These are phyloP conservation scores for Hylyphantes graminicola DNA, from an alignment of 1,140 invertebrate genomes.

Conservation along the genomic window DNA sequence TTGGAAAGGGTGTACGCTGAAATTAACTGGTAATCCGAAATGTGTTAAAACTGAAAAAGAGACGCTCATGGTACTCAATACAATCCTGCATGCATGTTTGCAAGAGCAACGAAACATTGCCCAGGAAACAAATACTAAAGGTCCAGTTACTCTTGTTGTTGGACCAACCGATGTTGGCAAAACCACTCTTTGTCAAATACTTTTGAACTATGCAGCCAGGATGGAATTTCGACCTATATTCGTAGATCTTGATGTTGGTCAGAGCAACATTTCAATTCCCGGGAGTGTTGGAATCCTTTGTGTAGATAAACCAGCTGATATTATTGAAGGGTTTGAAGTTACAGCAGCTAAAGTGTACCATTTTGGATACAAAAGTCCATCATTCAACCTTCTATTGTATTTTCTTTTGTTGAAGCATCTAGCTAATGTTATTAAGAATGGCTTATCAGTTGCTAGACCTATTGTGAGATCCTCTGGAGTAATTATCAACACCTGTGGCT, in stretches of 20 bases:
- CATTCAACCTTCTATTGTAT: slow-evolving; percentile 84
- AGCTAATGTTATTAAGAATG: slow-evolving; percentile 80
- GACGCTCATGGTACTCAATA: slow-evolving; percentile 93
- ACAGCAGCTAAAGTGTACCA: slow-evolving; percentile 92
- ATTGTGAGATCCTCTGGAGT: slow-evolving; percentile 78
- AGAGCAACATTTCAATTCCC: slow-evolving; percentile 91
- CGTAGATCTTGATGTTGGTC: slow-evolving; percentile 97
- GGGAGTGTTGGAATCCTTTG: slow-evolving; percentile 87
- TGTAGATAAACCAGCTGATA: slow-evolving; percentile 88
- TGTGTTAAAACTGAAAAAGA: slow-evolving; percentile 93
- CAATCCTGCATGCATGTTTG: slow-evolving; percentile 93
- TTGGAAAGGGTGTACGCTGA: slow-evolving; percentile 90
- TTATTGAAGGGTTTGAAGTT: slow-evolving; percentile 92
- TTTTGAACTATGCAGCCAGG: slow-evolving; percentile 93
- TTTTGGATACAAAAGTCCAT: slow-evolving; percentile 88
- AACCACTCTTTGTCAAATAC: slow-evolving; percentile 86
- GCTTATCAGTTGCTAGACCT: slow-evolving; percentile 41
- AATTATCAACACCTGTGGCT: slow-evolving; percentile 98
- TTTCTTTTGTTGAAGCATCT: slow-evolving; percentile 85
- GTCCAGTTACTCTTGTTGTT: slow-evolving; percentile 70
- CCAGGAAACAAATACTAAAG: slow-evolving; percentile 75
- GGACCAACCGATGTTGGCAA: slow-evolving; percentile 97
- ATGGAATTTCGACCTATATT: slow-evolving; percentile 83
- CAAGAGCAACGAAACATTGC: slow-evolving; percentile 85
- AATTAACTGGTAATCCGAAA: slow-evolving; percentile 85